These are phyloP conservation scores for Sakesphorus luctuosus DNA, from an alignment of 2,113 vertebrate genomes.

Conservation along the genomic window DNA sequence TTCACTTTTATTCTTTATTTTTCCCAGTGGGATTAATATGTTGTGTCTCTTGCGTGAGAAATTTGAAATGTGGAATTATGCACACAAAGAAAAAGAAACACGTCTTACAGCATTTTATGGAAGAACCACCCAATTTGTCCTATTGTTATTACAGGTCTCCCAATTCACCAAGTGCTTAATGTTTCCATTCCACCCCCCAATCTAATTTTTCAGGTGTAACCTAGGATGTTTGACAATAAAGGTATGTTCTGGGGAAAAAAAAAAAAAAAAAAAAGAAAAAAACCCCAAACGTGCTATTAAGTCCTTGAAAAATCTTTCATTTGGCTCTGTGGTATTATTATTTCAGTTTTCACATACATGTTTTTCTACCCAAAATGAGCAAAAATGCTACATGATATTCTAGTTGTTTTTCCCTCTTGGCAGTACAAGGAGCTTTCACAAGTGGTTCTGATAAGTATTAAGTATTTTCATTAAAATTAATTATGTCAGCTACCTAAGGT, in stretches of 20 bases:
- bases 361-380: conserved; percentile 1
- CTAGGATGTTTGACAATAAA: background rate
- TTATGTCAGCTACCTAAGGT: background rate
- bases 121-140: background rate
- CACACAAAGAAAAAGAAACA: background rate
- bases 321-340: background rate
- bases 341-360: background rate
- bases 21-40: background rate
- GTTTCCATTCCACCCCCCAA: background rate
- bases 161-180: background rate
- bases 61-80: background rate
- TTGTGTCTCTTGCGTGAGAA: background rate
- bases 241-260: background rate
- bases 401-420: background rate
- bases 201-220: background rate
- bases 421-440: background rate
- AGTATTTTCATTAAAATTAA: background rate
- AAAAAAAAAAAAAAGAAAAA: no score
- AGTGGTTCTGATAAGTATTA: conserved; percentile 22
- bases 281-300: background rate
- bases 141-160: background rate
- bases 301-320: background rate
- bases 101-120: background rate
- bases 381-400: conserved; percentile 1
- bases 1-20: background rate